These are phyloP conservation scores for Anhinga rufa DNA, from an alignment of 2,113 vertebrate genomes.

Conservation along the genomic window DNA sequence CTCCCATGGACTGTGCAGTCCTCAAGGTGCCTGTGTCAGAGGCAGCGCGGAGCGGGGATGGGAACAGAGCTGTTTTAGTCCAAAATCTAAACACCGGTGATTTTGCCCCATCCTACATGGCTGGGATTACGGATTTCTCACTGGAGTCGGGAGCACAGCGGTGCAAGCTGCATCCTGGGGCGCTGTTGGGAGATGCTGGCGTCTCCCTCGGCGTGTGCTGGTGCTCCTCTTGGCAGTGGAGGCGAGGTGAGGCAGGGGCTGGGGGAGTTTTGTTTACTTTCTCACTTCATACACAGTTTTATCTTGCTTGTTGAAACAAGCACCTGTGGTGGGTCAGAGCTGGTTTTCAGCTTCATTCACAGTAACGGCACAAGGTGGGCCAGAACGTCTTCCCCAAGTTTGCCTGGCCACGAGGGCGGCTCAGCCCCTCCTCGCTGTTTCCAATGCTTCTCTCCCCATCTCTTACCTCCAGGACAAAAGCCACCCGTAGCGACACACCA, in stretches of 20 bases:
- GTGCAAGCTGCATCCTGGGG: not conserved
- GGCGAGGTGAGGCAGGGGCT: not conserved
- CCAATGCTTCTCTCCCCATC: not conserved
- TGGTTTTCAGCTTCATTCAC: not conserved
- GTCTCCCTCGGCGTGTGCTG: fast-evolving
- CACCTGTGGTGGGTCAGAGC: not conserved
- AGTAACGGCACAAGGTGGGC: fast-evolving
- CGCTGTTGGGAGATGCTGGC: not conserved
- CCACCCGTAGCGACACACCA: not conserved
- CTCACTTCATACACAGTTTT: not conserved
- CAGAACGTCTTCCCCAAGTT: not conserved
- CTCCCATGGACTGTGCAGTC: fast-evolving
- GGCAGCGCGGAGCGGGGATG: fast-evolving
- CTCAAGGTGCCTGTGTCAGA: not conserved
- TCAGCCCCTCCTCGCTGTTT: not conserved
- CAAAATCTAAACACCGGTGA: fast-evolving
- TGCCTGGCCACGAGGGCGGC: not conserved
- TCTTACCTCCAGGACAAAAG: not conserved
- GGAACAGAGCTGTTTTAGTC: not conserved
- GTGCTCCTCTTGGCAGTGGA: not conserved
- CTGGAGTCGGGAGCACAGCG: not conserved
- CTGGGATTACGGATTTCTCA: not conserved
- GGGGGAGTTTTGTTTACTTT: not conserved
- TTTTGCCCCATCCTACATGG: fast-evolving
- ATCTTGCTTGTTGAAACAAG: not conserved